Percentiles rank a stretch among this genome's conserved stretches.
Evolutionary conservation across 2,113 vertebrate species (phyloP).

Genomic region (Ceratotherium simum): DNA sequence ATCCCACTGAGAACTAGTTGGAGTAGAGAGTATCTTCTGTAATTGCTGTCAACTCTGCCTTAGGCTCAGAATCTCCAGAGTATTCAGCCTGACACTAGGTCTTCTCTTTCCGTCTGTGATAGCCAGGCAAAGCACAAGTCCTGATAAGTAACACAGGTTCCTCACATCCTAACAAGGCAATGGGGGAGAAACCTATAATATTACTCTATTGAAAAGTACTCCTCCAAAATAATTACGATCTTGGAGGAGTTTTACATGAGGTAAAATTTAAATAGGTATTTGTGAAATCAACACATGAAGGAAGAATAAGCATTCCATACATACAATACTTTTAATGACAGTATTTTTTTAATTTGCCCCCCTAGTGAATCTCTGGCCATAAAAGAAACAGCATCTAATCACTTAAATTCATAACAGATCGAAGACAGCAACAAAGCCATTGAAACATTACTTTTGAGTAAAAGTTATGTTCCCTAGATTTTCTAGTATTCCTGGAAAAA

Average conservation of each 20-base stretch:
- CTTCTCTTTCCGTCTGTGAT: background rate
- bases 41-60: background rate
- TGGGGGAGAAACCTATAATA: background rate
- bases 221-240: too few species aligned
- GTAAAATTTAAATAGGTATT: background rate
- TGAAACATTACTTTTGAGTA: background rate
- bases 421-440: background rate
- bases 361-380: background rate
- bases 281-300: background rate
- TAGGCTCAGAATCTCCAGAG: background rate
- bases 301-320: background rate
- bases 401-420: background rate
- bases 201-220: background rate
- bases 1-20: background rate
- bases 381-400: background rate
- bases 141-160: background rate
- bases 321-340: background rate
- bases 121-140: background rate
- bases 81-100: background rate
- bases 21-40: background rate
- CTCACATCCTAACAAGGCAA: background rate
- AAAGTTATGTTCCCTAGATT: background rate
- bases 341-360: background rate
- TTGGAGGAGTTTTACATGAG: background rate
- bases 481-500: background rate